Percentiles rank a stretch among this genome's conserved stretches.
Evolutionary conservation across 2,113 vertebrate species (phyloP).

Genomic region (Andinoacara biseriatus): DNA sequence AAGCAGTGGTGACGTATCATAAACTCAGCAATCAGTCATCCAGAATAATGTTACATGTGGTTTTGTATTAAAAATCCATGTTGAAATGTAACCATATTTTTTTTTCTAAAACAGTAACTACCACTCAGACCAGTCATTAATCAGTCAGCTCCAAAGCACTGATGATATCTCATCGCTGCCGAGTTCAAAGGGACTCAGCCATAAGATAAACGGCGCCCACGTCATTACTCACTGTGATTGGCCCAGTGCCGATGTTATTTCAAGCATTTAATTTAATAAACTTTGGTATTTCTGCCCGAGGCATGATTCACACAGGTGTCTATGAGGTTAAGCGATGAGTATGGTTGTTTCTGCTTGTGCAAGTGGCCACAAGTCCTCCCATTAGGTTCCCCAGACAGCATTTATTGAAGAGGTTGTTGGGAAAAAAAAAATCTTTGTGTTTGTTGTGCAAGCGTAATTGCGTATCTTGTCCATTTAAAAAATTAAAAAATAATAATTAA

Average conservation of each 20-base stretch:
- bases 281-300: constrained; percentile 31
- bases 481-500: background rate
- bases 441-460: constrained; percentile 37
- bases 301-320: constrained; percentile 33
- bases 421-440: constrained; percentile 58
- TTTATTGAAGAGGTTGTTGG: constrained; percentile 44
- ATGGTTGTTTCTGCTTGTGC: background rate
- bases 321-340: background rate
- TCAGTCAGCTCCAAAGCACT: background rate
- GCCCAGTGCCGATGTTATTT: constrained; percentile 7
- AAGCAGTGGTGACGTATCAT: constrained; percentile 31
- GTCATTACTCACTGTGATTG: constrained; percentile 12
- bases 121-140: background rate
- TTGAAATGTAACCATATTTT: constrained; percentile 14
- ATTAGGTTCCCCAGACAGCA: constrained; percentile 29
- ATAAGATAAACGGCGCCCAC: constrained; percentile 10
- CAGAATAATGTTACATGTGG: constrained; percentile 42
- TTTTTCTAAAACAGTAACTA: constrained; percentile 39
- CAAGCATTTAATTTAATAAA: constrained; percentile 13
- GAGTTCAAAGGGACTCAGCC: constrained; percentile 24
- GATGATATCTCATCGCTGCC: background rate
- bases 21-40: constrained; percentile 18
- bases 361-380: constrained; percentile 9
- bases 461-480: constrained; percentile 19
- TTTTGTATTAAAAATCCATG: constrained; percentile 47